Percentiles rank a stretch among this genome's conserved stretches.
phyloP scores from a whole-genome alignment of 2,888 invertebrate genomes.

The Tachina grossa region DNA sequence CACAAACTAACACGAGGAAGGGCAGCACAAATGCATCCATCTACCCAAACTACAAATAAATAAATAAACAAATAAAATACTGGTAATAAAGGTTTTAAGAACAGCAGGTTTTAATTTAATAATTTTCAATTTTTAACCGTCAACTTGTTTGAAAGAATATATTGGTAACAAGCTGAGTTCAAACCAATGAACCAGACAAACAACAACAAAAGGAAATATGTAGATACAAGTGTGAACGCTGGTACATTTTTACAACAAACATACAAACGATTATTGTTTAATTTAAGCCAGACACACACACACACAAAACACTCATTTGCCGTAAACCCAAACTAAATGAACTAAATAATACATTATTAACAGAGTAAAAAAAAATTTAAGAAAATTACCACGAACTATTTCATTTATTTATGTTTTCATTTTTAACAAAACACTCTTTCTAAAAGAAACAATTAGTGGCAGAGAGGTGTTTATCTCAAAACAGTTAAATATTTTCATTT shows the following conservation, averaged over 20 bases:
- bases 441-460: slow-evolving; percentile 52
- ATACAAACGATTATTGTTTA: slow-evolving; percentile 42
- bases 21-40: slow-evolving; percentile 28
- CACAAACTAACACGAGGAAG: not conserved
- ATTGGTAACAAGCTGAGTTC: slow-evolving; percentile 60
- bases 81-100: slow-evolving; percentile 40
- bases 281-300: not conserved
- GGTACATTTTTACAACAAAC: too few relatives aligned
- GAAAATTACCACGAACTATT: slow-evolving; percentile 4
- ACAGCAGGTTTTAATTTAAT: slow-evolving; percentile 60
- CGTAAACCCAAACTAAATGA: not conserved
- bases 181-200: slow-evolving; percentile 2
- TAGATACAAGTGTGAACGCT: not conserved
- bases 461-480: slow-evolving; percentile 43
- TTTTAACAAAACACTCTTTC: slow-evolving; percentile 38
- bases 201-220: slow-evolving; percentile 32
- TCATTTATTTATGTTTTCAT: slow-evolving; percentile 44
- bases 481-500: slow-evolving; percentile 52
- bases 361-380: too few relatives aligned
- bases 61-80: not conserved
- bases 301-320: not conserved
- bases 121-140: slow-evolving; percentile 63
- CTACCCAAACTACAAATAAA: too few relatives aligned
- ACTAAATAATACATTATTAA: slow-evolving; percentile 25
- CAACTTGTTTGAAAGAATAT: slow-evolving; percentile 57